Evolutionary conservation across 2,888 invertebrate species (phyloP), one percentile per base, ranked within the genome.

Genomic region (Rhorus exstirpatorius): DNA sequence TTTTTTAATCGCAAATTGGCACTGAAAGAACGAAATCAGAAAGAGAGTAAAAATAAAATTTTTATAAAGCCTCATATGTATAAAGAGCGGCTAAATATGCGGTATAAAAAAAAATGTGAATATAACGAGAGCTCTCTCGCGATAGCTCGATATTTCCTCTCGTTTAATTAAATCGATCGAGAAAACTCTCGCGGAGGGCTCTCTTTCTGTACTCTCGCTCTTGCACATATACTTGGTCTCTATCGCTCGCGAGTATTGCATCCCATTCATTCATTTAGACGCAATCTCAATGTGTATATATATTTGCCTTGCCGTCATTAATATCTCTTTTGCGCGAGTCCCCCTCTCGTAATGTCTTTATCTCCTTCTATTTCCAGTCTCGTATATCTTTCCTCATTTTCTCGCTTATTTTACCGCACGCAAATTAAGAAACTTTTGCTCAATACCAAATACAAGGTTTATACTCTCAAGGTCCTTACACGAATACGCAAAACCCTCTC

Each of bases 121-220:
- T 49, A 74, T 74, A 74, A 79, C 49, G 51, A 80, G 53, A n/a
- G n/a, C n/a, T n/a, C 68, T 46, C 19, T n/a, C 6, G 63, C 55
- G 21, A 21, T 46, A 58, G 61, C 41, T 71, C 58, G 31, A 60
- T 49, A 8, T 51, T 58, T 35, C 8, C 35, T 21, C 31, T 51
- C 67, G 19, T 61, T 60, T 74, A 79, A 79, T 82, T 70, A 79
- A 76, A 76, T 77, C 60, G 67, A 65, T 75, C 70, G 70, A 49
- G 58, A 55, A 35, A 58, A 76, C 31, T 65, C 21, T n/a, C 7
- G 44, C 7, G 44, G 53, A 41, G 53, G 70, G 46, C 31, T 55
- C 61, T 51, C 19, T 24, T 75, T 38, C 38, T 24, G 19, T 46
- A 7, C 38, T 8, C 38, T 8, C 38, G 1, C 38, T 8, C 38